Evolutionary conservation across 2,113 vertebrate species (phyloP).

Genomic region (Scophthalmus maximus): DNA sequence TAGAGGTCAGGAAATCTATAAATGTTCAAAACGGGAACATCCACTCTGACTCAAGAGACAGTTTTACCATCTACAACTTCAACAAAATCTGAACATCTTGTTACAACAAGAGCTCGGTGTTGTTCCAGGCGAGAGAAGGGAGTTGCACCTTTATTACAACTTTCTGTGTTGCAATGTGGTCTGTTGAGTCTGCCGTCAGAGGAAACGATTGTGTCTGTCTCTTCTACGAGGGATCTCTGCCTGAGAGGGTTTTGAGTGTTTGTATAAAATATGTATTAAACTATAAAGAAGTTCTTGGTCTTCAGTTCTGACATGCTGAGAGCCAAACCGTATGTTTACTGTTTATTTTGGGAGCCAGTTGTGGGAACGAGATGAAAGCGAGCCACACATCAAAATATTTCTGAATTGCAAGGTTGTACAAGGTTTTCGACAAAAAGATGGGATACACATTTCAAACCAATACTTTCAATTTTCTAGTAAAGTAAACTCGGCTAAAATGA

Average conservation of each 20-base stretch:
- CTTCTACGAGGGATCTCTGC: conserved; percentile 4
- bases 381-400: background rate
- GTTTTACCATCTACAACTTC: background rate
- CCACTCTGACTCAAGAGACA: background rate
- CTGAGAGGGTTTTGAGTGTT: conserved; percentile 22
- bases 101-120: background rate
- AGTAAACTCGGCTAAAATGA: background rate
- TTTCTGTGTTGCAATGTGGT: background rate
- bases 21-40: background rate
- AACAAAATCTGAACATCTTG: background rate
- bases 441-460: too few species aligned
- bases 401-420: too few species aligned
- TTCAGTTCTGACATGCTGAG: conserved; percentile 7
- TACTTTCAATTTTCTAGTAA: background rate
- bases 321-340: conserved; percentile 12
- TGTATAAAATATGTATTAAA: too few species aligned
- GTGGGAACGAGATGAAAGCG: conserved; percentile 14
- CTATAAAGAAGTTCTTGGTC: background rate
- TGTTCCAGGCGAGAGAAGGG: background rate
- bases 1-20: background rate
- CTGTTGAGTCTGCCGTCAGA: background rate
- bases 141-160: background rate
- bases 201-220: background rate
- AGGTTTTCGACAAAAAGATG: too few species aligned
- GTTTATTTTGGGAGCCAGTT: conserved; percentile 23